phyloP scores from a whole-genome alignment of 2,113 vertebrate species.

The Ictalurus punctatus region DNA sequence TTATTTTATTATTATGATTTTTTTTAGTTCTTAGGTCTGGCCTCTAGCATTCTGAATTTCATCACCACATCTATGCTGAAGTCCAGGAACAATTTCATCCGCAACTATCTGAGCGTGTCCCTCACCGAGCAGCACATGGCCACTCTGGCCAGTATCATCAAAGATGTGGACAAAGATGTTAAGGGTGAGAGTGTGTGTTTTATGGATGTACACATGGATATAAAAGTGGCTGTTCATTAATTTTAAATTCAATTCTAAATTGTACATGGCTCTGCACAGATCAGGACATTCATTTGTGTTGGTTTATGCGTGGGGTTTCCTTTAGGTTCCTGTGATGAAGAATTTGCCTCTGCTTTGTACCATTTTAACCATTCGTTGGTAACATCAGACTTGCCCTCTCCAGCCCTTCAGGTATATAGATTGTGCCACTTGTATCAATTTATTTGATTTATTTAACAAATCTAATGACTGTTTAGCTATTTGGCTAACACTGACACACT shows the following conservation, averaged over 20 bases:
- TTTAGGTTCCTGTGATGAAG: slow-evolving; percentile 91
- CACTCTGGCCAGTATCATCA: slow-evolving; percentile 94
- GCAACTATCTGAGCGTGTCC: slow-evolving; percentile 96
- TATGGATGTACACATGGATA: neutral
- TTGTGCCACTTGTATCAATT: neutral
- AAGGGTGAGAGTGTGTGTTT: slow-evolving; percentile 76
- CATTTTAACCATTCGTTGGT: slow-evolving; percentile 98
- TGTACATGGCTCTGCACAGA: neutral
- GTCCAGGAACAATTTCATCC: slow-evolving; percentile 96
- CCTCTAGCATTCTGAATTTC: slow-evolving; percentile 96
- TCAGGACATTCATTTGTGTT: neutral
- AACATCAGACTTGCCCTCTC: slow-evolving; percentile 95
- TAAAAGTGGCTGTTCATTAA: neutral
- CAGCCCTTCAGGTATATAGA: slow-evolving; percentile 84
- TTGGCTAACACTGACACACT: neutral
- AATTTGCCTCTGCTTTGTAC: slow-evolving; percentile 92
- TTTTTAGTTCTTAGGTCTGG: slow-evolving; percentile 88
- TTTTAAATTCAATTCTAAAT: neutral
- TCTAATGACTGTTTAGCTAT: neutral
- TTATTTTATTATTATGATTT: neutral
- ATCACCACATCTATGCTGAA: slow-evolving; percentile 97
- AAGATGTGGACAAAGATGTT: slow-evolving; percentile 96
- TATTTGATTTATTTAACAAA: neutral
- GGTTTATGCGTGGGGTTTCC: neutral
- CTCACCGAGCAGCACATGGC: slow-evolving; percentile 97